phyloP scores from a whole-genome alignment of 2,797 vertebrate species.

The Anniella stebbinsi region DNA sequence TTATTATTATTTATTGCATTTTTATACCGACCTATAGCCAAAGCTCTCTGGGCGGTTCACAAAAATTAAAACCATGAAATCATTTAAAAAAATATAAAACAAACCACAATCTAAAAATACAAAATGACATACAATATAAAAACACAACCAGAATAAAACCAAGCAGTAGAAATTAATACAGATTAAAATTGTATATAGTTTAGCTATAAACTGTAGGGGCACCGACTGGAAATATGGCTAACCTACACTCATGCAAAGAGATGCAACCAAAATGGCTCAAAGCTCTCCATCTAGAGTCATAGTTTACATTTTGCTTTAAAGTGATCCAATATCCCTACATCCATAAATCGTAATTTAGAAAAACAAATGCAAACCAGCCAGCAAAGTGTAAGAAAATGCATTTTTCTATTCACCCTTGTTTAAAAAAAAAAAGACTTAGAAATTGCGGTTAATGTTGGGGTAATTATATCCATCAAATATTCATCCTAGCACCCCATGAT shows the following conservation, averaged over 20 bases:
- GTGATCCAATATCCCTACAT: slow-evolving; percentile 61
- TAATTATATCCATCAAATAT: slow-evolving; percentile 74
- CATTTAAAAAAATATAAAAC: too few species aligned
- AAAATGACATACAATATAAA: too few species aligned
- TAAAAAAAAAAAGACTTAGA: neutral
- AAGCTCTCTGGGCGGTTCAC: too few species aligned
- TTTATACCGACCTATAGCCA: too few species aligned
- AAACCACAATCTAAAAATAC: too few species aligned
- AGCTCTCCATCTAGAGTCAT: slow-evolving; percentile 36
- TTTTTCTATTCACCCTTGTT: slow-evolving; percentile 13
- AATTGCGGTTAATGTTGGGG: slow-evolving; percentile 52
- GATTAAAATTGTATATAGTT: too few species aligned
- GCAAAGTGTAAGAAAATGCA: slow-evolving; percentile 24
- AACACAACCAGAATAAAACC: too few species aligned
- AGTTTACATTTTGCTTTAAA: slow-evolving; percentile 61
- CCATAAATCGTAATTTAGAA: slow-evolving; percentile 60
- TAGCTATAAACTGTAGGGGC: slow-evolving; percentile 53
- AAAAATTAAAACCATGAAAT: too few species aligned
- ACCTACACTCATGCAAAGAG: slow-evolving; percentile 40
- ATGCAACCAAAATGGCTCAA: slow-evolving; percentile 57
- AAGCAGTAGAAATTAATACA: too few species aligned
- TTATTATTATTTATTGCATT: too few species aligned
- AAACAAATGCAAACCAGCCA: slow-evolving; percentile 53
- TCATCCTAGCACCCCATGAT: slow-evolving; percentile 55
- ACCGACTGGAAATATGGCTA: neutral